phyloP scores from a whole-genome alignment of 2,888 invertebrate species.

The Limulus polyphemus region DNA sequence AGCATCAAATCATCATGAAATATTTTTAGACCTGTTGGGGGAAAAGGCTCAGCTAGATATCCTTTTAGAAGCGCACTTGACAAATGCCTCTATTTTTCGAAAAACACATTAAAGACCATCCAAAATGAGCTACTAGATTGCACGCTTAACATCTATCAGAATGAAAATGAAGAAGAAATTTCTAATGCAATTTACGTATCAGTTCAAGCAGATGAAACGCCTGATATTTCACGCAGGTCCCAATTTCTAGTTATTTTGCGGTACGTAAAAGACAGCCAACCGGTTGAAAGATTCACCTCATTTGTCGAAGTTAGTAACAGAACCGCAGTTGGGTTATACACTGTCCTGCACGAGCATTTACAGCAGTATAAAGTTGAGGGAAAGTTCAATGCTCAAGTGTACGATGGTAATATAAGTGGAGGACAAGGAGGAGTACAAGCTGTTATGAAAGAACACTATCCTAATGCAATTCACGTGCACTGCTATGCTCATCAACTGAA shows the following conservation, averaged over 20 bases:
- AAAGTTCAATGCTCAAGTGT: conserved; percentile 30
- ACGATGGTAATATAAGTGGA: conserved; percentile 31
- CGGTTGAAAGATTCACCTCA: conserved; percentile 29
- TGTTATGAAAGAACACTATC: conserved; percentile 17
- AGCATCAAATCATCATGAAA: conserved; percentile 26
- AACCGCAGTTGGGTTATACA: conserved; percentile 19
- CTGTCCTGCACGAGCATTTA: conserved; percentile 21
- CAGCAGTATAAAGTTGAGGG: conserved; percentile 6
- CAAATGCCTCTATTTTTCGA: no score
- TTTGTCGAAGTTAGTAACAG: conserved; percentile 26
- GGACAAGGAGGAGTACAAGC: conserved; percentile 28
- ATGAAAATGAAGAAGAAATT: no score
- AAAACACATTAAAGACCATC: no score
- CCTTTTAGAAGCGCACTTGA: conserved; percentile 28
- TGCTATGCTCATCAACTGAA: conserved; percentile 24
- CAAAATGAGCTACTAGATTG: conserved; percentile 32
- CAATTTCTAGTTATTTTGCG: conserved; percentile 30
- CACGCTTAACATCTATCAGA: conserved; percentile 31
- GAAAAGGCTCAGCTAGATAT: conserved; percentile 29
- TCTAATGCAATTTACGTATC: no score
- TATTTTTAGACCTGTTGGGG: conserved; percentile 30
- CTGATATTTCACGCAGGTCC: conserved; percentile 27
- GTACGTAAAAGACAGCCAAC: conserved; percentile 27
- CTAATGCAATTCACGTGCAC: conserved; percentile 20
- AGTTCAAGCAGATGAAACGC: conserved; percentile 31